A percentile compares a stretch with the other conserved stretches of the same genome.
Evolutionary conservation across 1,140 invertebrate species (phyloP).

Genomic region (Linepithema humile): DNA sequence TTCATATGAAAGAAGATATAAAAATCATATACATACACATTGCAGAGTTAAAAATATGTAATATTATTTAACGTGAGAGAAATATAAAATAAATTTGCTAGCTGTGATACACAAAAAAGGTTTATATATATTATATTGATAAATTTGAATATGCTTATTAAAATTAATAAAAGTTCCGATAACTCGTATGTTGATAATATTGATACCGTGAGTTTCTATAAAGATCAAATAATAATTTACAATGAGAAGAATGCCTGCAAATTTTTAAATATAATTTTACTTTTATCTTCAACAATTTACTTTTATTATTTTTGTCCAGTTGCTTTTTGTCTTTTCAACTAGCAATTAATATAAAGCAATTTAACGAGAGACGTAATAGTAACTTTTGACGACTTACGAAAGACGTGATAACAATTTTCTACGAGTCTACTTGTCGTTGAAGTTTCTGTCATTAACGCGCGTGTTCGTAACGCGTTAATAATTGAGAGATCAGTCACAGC

Average conservation of each 20-base stretch:
- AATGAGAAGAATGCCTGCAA: not conserved
- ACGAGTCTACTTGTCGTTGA: not conserved
- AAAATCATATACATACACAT: not conserved
- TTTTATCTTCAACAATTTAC: not conserved
- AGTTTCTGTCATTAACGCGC: not conserved
- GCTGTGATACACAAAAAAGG: too few species aligned
- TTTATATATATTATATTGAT: not conserved
- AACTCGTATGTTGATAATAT: too few species aligned
- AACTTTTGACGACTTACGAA: not conserved
- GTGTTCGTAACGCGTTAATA: not conserved
- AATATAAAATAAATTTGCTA: too few species aligned
- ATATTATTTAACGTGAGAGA: not conserved
- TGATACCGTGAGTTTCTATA: not conserved
- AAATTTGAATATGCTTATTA: not conserved
- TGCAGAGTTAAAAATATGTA: not conserved
- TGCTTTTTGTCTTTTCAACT: not conserved
- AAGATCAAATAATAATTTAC: not conserved
- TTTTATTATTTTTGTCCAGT: not conserved
- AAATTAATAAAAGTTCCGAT: not conserved
- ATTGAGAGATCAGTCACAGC: not conserved
- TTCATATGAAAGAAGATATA: not conserved
- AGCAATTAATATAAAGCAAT: slow-evolving; percentile 6
- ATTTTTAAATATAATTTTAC: not conserved
- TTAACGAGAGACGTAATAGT: not conserved
- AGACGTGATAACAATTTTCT: not conserved